Evolutionary conservation across 2,797 vertebrate species (phyloP), one percentile per base, ranked within the genome.

Genomic region (Parambassis ranga): DNA sequence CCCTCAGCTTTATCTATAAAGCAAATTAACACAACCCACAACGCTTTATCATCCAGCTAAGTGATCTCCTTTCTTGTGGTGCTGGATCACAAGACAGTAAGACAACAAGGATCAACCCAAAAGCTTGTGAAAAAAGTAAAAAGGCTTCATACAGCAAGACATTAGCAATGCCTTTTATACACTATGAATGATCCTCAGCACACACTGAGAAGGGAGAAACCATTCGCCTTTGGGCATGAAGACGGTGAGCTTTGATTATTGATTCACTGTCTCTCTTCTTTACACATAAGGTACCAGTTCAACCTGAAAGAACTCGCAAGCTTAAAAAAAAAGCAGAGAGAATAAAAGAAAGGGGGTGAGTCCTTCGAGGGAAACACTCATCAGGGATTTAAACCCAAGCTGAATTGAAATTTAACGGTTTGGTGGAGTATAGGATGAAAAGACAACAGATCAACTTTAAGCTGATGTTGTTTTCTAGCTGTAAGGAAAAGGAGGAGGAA

Each of bases 211-310:
- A 56, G 63, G 62, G 52, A 84, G 81, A 79, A 88, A 79, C 58
- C 55, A 66, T 49, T 77, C 41, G 86, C 89, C 87, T 89, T 82
- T 72, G 81, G 89, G 84, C 84, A 82, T 67, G 43, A 66, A 84
- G 81, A 80, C 52, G 56, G 66, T 69, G 66, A 76, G 83, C 89
- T 90, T 90, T 90, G 88, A 92, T 90, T 91, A 91, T 91, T 84
- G 86, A 92, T 90, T 89, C 84, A 65, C 71, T 62, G 79, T 74
- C 75, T 90, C 76, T 85, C 65, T 87, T 82, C 82, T 83, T 83
- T 76, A 87, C 82, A 84, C 79, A 80, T 66, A 76, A 87, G 83
- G 88, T 81, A 75, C 67, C 68, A 69, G 79, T 81, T 81, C 49
- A 44, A 88, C 83, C 87, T 86, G 81, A 84, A 87, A 87, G 72